Percentiles rank a stretch among this genome's conserved stretches.
phyloP scores from a whole-genome alignment of 2,888 invertebrate genomes.

The Lacanobia wlatinum region DNA sequence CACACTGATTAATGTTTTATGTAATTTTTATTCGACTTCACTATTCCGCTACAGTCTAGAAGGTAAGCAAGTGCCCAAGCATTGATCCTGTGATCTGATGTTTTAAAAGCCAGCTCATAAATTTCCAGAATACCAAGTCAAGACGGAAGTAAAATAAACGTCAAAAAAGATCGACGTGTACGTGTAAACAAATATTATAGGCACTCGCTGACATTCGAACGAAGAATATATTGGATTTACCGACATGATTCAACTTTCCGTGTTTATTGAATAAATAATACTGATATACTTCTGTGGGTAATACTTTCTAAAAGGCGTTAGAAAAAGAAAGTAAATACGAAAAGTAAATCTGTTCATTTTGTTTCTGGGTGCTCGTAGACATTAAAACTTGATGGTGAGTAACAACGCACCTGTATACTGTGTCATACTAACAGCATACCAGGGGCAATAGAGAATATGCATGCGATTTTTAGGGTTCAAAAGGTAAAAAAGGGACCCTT shows the following conservation, averaged over 20 bases:
- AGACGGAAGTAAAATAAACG: constrained; percentile 41
- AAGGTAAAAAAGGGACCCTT: too few species aligned
- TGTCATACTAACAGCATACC: too few species aligned
- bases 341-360: not conserved
- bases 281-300: constrained; percentile 45
- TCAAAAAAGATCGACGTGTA: constrained; percentile 51
- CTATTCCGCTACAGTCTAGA: not conserved
- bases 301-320: constrained; percentile 32
- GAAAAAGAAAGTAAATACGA: constrained; percentile 1
- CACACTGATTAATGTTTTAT: too few species aligned
- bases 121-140: not conserved
- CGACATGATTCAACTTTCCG: constrained; percentile 55
- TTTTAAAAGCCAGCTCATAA: not conserved
- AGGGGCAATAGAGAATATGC: too few species aligned
- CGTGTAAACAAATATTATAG: constrained; percentile 61
- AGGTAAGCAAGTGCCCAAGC: not conserved
- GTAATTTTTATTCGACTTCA: too few species aligned
- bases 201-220: constrained; percentile 63
- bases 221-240: constrained; percentile 68
- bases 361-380: not conserved
- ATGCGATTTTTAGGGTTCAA: too few species aligned
- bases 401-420: too few species aligned
- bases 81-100: not conserved
- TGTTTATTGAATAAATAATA: constrained; percentile 66
- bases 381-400: not conserved